These are phyloP conservation scores for Ips typographus DNA, from an alignment of 1,140 invertebrate genomes.

Conservation along the genomic window DNA sequence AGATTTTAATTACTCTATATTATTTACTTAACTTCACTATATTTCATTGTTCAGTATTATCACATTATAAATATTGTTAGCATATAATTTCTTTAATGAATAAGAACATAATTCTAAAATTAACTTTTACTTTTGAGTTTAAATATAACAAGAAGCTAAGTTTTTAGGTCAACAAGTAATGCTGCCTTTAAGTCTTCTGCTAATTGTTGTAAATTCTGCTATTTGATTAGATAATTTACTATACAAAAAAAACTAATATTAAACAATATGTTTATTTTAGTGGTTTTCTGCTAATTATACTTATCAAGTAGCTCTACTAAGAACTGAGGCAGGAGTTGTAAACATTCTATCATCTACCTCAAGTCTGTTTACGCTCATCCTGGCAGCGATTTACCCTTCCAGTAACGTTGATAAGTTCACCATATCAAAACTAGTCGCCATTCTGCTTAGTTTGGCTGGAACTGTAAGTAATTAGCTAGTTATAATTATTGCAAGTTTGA, in stretches of 20 bases:
- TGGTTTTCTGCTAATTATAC: slow-evolving; percentile 83
- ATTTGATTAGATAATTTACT: slow-evolving; percentile 25
- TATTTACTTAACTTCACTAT: too few species aligned
- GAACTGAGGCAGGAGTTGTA: slow-evolving; percentile 71
- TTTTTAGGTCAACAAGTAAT: too few species aligned
- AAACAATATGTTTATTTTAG: slow-evolving; percentile 54
- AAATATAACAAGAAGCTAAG: too few species aligned
- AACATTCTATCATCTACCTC: slow-evolving; percentile 82
- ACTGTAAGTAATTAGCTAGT: slow-evolving; percentile 59
- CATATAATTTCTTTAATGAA: too few species aligned
- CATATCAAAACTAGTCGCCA: slow-evolving; percentile 76
- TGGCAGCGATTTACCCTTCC: slow-evolving; percentile 80
- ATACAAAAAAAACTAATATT: neutral
- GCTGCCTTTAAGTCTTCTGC: neutral
- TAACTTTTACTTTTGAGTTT: too few species aligned
- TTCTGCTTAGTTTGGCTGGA: slow-evolving; percentile 75
- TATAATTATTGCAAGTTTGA: too few species aligned
- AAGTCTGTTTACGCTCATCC: slow-evolving; percentile 78
- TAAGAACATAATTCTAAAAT: too few species aligned
- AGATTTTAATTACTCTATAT: too few species aligned
- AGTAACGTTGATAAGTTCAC: slow-evolving; percentile 76
- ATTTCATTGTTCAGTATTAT: too few species aligned
- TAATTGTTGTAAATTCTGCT: neutral
- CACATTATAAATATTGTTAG: too few species aligned
- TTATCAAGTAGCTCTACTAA: slow-evolving; percentile 75